Percentiles rank a stretch among this genome's conserved stretches.
phyloP scores from a whole-genome alignment of 2,888 invertebrate species.

The Archaeoteleia sp. region DNA sequence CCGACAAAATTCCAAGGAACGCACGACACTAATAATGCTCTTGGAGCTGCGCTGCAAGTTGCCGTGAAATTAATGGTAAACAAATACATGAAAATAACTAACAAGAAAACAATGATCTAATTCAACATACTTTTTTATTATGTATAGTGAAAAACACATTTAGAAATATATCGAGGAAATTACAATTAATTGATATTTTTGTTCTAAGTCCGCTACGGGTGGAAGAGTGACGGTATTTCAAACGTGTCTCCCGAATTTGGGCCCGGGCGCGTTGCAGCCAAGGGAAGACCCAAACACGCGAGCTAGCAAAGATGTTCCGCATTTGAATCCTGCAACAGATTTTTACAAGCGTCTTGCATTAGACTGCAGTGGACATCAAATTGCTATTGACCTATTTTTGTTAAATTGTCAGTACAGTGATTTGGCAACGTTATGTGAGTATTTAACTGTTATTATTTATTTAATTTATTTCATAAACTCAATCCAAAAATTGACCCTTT shows the following conservation, averaged over 20 bases:
- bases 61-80: constrained; percentile 90
- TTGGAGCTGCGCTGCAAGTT: constrained; percentile 95
- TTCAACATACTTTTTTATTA: constrained; percentile 2
- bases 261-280: constrained; percentile 88
- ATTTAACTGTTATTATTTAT: too few relatives aligned
- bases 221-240: constrained; percentile 97
- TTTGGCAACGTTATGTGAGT: constrained; percentile 92
- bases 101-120: neutral
- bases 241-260: constrained; percentile 88
- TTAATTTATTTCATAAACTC: constrained; percentile 10
- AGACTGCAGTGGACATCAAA: constrained; percentile 97
- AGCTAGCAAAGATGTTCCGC: constrained; percentile 86
- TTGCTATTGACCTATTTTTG: constrained; percentile 96
- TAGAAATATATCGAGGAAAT: neutral
- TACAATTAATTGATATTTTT: constrained; percentile 4
- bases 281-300: constrained; percentile 92
- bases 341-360: constrained; percentile 97
- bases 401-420: constrained; percentile 95
- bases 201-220: constrained; percentile 84
- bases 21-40: constrained; percentile 86
- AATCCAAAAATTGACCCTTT: too few relatives aligned
- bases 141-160: too few relatives aligned
- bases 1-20: constrained; percentile 83
- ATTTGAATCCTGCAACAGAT: constrained; percentile 96
- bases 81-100: constrained; percentile 1